phyloP scores from a whole-genome alignment of 2,888 invertebrate genomes.

The Onthophagus sagittarius region DNA sequence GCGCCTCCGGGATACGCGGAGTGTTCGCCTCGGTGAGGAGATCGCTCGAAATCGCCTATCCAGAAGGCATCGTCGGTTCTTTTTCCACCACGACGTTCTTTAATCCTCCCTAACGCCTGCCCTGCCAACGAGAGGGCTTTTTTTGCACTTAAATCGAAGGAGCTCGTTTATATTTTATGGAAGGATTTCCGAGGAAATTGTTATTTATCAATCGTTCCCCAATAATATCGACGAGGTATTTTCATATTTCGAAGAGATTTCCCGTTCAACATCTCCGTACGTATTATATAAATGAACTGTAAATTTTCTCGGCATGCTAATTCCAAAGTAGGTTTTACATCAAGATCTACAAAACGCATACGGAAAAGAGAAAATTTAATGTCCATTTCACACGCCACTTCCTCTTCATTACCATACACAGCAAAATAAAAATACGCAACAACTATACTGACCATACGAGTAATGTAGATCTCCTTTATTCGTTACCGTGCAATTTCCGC shows the following conservation, averaged over 20 bases:
- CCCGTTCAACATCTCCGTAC: neutral
- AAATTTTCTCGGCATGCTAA: neutral
- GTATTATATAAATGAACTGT: neutral
- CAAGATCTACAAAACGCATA: neutral
- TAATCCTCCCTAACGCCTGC: neutral
- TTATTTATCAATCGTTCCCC: neutral
- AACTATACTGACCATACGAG: neutral
- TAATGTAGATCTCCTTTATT: neutral
- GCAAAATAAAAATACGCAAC: neutral
- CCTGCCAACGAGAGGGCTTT: neutral
- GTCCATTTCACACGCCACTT: neutral
- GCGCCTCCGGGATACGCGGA: constrained; percentile 19
- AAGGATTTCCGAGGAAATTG: neutral
- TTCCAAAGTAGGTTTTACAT: neutral
- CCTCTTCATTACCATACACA: neutral
- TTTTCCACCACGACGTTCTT: neutral
- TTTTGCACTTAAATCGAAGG: neutral
- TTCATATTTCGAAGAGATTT: too few relatives aligned
- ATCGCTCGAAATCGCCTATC: neutral
- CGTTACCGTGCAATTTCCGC: neutral
- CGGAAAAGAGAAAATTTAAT: neutral
- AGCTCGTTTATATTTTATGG: neutral
- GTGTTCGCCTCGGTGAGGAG: neutral
- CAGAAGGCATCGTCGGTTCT: neutral
- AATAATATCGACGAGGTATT: neutral